phyloP scores from a whole-genome alignment of 1,140 invertebrate genomes.

The Drosophila orosa region DNA sequence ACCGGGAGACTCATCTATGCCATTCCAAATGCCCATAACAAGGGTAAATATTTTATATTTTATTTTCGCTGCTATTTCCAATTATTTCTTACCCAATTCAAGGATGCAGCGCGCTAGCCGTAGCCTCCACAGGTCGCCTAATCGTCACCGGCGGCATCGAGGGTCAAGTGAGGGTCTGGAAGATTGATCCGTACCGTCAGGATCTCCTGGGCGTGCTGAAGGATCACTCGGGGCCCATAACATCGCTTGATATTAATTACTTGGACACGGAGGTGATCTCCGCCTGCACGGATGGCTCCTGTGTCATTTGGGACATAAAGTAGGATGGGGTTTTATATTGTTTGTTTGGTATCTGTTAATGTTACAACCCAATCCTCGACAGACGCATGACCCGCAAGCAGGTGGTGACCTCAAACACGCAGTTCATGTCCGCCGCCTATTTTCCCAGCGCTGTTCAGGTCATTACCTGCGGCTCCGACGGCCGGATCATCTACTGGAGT shows the following conservation, averaged over 20 bases:
- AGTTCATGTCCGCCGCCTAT: constrained; percentile 93
- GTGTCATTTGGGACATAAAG: constrained; percentile 95
- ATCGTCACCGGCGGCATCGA: constrained; percentile 95
- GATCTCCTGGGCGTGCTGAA: constrained; percentile 90
- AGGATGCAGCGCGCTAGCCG: constrained; percentile 86
- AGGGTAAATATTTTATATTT: constrained; percentile 84
- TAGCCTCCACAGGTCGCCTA: constrained; percentile 88
- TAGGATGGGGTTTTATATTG: constrained; percentile 61
- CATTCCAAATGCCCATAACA: constrained; percentile 94
- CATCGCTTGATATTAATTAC: constrained; percentile 90
- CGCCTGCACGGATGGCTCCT: constrained; percentile 94
- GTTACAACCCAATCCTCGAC: neutral
- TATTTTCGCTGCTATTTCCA: neutral
- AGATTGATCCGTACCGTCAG: constrained; percentile 87
- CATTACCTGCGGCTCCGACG: constrained; percentile 93
- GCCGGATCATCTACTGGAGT: constrained; percentile 96
- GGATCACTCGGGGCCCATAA: constrained; percentile 95
- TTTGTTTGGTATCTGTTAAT: neutral
- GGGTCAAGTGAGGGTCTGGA: constrained; percentile 92
- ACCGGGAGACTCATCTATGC: constrained; percentile 91
- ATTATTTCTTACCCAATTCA: neutral
- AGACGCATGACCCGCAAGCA: constrained; percentile 90
- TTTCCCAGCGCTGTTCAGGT: constrained; percentile 92
- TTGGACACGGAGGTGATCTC: constrained; percentile 92
- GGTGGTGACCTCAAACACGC: constrained; percentile 94